phyloP scores from a whole-genome alignment of 2,888 invertebrate species.

The Cenopis cana region DNA sequence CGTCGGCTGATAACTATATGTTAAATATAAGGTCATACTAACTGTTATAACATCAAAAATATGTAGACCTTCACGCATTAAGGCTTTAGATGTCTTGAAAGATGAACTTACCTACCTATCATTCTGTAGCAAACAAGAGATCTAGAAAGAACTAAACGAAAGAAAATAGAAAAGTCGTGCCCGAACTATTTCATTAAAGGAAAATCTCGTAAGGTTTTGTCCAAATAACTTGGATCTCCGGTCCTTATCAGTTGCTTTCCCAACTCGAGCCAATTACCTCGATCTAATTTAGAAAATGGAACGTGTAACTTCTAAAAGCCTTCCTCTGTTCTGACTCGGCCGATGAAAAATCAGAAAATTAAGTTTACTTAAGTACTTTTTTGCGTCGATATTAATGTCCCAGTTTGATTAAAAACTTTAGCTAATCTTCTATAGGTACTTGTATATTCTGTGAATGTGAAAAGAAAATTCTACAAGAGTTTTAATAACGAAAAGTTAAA shows the following conservation, averaged over 20 bases:
- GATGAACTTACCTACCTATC: neutral
- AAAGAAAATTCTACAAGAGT: constrained; percentile 18
- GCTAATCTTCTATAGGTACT: neutral
- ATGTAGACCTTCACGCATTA: neutral
- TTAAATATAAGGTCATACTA: neutral
- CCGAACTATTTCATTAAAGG: constrained; percentile 10
- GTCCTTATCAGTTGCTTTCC: constrained; percentile 7
- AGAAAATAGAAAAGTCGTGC: neutral
- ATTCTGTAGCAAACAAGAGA: neutral
- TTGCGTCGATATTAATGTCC: constrained; percentile 18
- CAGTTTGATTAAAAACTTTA: constrained; percentile 16
- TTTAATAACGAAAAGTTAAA: constrained; percentile 34
- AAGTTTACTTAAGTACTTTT: constrained; percentile 1
- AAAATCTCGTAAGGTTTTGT: constrained; percentile 11
- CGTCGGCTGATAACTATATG: neutral
- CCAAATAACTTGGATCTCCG: constrained; percentile 14
- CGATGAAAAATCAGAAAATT: constrained; percentile 24
- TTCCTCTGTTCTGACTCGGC: constrained; percentile 53
- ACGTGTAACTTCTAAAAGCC: constrained; percentile 63
- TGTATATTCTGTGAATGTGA: constrained; percentile 7
- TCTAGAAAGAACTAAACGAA: neutral
- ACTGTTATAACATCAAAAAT: neutral
- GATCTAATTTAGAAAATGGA: constrained; percentile 52
- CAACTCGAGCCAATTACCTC: constrained; percentile 16
- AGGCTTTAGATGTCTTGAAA: neutral